These are phyloP conservation scores for Saguinus midas DNA, from an alignment of 2,113 vertebrate genomes.

Conservation along the genomic window DNA sequence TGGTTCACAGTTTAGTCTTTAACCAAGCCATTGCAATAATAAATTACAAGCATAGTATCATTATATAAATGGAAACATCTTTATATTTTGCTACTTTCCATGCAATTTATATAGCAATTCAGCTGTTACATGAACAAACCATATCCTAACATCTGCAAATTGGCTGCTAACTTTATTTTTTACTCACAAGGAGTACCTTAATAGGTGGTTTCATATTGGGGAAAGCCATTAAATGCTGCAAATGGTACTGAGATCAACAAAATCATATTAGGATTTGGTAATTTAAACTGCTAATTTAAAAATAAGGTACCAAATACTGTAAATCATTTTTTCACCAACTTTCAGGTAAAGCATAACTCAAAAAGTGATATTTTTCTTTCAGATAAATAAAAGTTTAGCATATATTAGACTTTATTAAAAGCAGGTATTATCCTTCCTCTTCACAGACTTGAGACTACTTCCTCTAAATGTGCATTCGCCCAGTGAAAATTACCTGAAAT, in stretches of 20 bases:
- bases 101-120: slow-evolving; percentile 44
- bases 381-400: slow-evolving; percentile 44
- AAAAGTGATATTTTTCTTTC: slow-evolving; percentile 20
- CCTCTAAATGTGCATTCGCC: not conserved
- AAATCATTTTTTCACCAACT: slow-evolving; percentile 34
- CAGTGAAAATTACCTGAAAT: slow-evolving; percentile 1
- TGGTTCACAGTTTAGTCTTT: slow-evolving; percentile 14
- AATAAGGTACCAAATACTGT: not conserved
- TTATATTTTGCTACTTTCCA: slow-evolving; percentile 42
- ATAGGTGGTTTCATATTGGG: not conserved
- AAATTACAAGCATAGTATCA: slow-evolving; percentile 33
- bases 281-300: slow-evolving; percentile 41
- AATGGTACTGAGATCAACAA: slow-evolving; percentile 22
- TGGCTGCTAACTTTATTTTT: slow-evolving; percentile 34
- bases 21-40: not conserved
- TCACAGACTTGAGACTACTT: slow-evolving; percentile 23
- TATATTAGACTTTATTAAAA: slow-evolving; percentile 26
- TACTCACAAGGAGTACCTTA: slow-evolving; percentile 13
- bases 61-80: slow-evolving; percentile 17
- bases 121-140: slow-evolving; percentile 35
- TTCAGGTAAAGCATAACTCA: slow-evolving; percentile 3
- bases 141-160: slow-evolving; percentile 20
- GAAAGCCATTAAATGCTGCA: slow-evolving; percentile 47
- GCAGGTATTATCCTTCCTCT: slow-evolving; percentile 27
- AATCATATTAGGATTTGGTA: not conserved